Evolutionary conservation across 2,113 vertebrate genomes (phyloP).

Genomic region (Eupsittula cactorum): DNA sequence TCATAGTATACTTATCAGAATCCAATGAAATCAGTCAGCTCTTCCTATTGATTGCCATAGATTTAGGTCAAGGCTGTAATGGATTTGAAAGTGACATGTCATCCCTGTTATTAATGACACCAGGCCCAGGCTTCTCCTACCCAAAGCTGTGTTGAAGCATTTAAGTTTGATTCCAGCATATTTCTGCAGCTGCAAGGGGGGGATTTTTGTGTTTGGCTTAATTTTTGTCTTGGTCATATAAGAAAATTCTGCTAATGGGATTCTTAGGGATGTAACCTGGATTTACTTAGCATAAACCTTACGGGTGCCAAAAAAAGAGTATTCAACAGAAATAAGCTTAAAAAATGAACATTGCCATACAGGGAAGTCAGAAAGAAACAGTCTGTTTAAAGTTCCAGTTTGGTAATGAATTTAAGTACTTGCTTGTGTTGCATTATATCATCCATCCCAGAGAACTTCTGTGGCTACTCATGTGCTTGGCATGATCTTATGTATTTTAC

Average conservation of each 20-base stretch:
- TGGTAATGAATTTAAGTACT: not conserved
- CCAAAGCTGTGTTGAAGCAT: not conserved
- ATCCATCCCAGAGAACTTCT: not conserved
- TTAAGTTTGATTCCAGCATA: not conserved
- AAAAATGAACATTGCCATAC: not conserved
- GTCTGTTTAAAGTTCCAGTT: conserved; percentile 4
- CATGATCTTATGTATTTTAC: not conserved
- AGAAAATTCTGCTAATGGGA: not conserved
- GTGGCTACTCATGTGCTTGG: conserved; percentile 24
- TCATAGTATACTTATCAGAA: not conserved
- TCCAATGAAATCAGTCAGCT: not conserved
- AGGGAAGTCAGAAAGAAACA: not conserved
- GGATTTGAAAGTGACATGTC: not conserved
- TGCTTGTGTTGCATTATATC: not conserved
- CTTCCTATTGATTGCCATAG: conserved; percentile 7
- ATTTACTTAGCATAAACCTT: not conserved
- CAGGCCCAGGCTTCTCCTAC: not conserved
- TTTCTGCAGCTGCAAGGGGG: not conserved
- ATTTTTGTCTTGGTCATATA: not conserved
- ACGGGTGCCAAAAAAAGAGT: not conserved
- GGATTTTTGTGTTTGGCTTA: not conserved
- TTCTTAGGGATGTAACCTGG: not conserved
- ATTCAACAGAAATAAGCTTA: not conserved
- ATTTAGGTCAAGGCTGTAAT: not conserved
- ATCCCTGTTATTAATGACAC: not conserved